These are phyloP conservation scores for Fregetta grallaria DNA, from an alignment of 2,113 vertebrate species.

Conservation along the genomic window DNA sequence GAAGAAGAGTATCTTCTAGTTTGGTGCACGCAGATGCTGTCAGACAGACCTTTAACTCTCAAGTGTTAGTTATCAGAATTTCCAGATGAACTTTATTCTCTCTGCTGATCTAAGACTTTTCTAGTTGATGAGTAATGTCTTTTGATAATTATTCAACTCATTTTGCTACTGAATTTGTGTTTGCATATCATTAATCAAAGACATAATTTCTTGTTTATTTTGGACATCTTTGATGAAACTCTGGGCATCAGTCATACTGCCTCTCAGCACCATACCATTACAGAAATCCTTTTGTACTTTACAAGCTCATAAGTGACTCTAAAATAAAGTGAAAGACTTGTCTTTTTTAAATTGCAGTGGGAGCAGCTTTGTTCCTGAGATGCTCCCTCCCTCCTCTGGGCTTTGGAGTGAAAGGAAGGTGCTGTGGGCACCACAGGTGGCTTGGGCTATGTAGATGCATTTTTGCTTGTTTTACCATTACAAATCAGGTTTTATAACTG, in stretches of 20 bases:
- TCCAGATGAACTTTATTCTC: neutral
- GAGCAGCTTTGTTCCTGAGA: neutral
- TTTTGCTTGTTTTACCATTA: neutral
- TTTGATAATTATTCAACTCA: neutral
- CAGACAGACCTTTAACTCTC: neutral
- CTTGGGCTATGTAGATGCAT: neutral
- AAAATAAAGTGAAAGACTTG: neutral
- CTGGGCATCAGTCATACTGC: neutral
- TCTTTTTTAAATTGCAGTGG: neutral
- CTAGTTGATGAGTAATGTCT: neutral
- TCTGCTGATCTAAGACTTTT: neutral
- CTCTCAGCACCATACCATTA: neutral
- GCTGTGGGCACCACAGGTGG: neutral
- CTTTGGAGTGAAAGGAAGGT: neutral
- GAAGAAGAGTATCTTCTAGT: neutral
- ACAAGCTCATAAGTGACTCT: neutral
- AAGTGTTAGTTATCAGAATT: neutral
- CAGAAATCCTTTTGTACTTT: neutral
- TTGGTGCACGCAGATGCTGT: neutral
- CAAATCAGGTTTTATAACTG: neutral
- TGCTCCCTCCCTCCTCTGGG: neutral
- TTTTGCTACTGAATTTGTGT: constrained; percentile 1
- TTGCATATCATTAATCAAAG: neutral
- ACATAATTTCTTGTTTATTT: constrained; percentile 5
- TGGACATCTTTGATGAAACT: neutral